Evolutionary conservation across 2,888 invertebrate species (phyloP).

Genomic region (Ametastegia equiseti): DNA sequence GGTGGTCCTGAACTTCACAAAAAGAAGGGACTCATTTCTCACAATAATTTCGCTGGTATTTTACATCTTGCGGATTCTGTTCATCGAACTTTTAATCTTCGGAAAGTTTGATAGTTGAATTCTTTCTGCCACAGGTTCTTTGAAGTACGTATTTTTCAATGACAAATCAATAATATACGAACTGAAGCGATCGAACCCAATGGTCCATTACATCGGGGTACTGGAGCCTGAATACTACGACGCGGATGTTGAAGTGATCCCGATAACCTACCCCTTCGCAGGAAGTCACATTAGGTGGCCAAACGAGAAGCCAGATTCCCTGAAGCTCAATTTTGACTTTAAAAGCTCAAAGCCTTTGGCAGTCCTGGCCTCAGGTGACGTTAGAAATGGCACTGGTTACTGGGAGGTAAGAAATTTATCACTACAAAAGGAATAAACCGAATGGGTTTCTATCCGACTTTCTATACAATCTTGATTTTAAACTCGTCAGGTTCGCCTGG

Average conservation of each 20-base stretch:
- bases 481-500: conserved; percentile 86
- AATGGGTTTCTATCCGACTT: not conserved
- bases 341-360: conserved; percentile 91
- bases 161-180: conserved; percentile 95
- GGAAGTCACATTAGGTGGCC: conserved; percentile 95
- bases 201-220: conserved; percentile 89
- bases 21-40: conserved; percentile 88
- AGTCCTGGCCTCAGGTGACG: conserved; percentile 91
- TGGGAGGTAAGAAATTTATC: conserved; percentile 97
- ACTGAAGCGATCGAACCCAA: conserved; percentile 89
- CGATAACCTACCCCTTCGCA: conserved; percentile 94
- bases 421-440: not conserved
- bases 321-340: conserved; percentile 91
- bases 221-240: conserved; percentile 91
- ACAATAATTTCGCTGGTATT: conserved; percentile 86
- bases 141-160: conserved; percentile 96
- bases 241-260: conserved; percentile 90
- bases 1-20: conserved; percentile 91
- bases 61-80: no score
- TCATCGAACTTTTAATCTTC: not conserved
- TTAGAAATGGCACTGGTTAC: conserved; percentile 86
- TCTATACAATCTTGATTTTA: no score
- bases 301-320: conserved; percentile 84
- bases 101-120: no score
- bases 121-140: conserved; percentile 85